phyloP scores from a whole-genome alignment of 2,888 invertebrate genomes.

The Microplitis manilae region DNA sequence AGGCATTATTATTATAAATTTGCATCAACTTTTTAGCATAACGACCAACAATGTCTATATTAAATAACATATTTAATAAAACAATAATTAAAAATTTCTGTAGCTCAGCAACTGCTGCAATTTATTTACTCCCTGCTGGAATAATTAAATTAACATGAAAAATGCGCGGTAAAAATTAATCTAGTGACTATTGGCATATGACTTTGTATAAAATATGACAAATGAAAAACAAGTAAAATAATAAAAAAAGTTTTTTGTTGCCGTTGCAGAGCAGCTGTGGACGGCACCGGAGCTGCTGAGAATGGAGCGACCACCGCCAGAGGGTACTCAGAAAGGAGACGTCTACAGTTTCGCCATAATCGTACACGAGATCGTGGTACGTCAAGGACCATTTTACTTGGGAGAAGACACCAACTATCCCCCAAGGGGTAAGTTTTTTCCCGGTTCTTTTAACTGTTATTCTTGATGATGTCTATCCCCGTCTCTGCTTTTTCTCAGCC shows the following conservation, averaged over 20 bases:
- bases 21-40: no score
- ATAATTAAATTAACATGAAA: no score
- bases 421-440: slow-evolving; percentile 79
- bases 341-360: slow-evolving; percentile 97
- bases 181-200: not conserved
- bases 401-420: slow-evolving; percentile 77
- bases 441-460: slow-evolving; percentile 19
- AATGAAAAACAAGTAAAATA: not conserved
- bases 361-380: slow-evolving; percentile 91
- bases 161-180: no score
- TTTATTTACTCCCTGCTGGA: no score
- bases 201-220: not conserved
- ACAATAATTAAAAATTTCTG: no score
- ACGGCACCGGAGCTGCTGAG: slow-evolving; percentile 92
- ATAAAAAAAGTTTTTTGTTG: slow-evolving; percentile 15
- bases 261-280: slow-evolving; percentile 85
- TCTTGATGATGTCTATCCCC: not conserved
- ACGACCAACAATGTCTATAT: no score
- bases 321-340: slow-evolving; percentile 92
- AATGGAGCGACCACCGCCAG: slow-evolving; percentile 75
- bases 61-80: no score
- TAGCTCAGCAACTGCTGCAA: no score
- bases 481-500: slow-evolving; percentile 10
- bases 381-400: slow-evolving; percentile 91
- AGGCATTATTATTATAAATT: no score